phyloP scores from a whole-genome alignment of 2,888 invertebrate species.

The Andrena fulva region DNA sequence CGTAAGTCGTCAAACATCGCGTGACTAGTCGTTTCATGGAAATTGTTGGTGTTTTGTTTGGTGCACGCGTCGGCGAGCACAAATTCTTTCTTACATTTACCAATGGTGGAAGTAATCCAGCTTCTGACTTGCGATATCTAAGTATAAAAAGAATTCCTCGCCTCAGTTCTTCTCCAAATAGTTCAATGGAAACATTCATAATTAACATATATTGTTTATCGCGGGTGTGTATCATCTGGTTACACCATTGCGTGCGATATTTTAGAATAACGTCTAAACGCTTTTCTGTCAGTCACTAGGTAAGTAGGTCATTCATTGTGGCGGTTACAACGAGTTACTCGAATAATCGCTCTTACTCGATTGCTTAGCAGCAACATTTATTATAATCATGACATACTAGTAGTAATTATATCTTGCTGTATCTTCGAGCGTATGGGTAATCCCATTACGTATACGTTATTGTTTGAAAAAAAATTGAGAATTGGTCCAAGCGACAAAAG shows the following conservation, averaged over 20 bases:
- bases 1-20: conserved; percentile 46
- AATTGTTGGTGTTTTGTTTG: conserved; percentile 10
- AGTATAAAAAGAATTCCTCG: not conserved
- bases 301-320: conserved; percentile 62
- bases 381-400: not conserved
- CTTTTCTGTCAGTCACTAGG: conserved; percentile 15
- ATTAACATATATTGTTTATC: not conserved
- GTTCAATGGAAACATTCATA: too few relatives aligned
- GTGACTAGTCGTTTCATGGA: conserved; percentile 51
- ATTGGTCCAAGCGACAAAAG: conserved; percentile 44
- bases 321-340: conserved; percentile 23
- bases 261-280: conserved; percentile 2
- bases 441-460: conserved; percentile 8
- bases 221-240: not conserved
- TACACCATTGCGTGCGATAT: not conserved
- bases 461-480: conserved; percentile 24
- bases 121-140: not conserved
- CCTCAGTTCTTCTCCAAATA: too few relatives aligned
- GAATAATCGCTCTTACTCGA: conserved; percentile 21
- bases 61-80: not conserved
- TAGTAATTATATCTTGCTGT: not conserved
- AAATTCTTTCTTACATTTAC: conserved; percentile 5
- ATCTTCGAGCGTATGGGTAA: not conserved
- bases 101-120: not conserved
- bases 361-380: not conserved